Evolutionary conservation across 2,797 vertebrate species (phyloP).

Genomic region (Mormyrus proboscirostris): DNA sequence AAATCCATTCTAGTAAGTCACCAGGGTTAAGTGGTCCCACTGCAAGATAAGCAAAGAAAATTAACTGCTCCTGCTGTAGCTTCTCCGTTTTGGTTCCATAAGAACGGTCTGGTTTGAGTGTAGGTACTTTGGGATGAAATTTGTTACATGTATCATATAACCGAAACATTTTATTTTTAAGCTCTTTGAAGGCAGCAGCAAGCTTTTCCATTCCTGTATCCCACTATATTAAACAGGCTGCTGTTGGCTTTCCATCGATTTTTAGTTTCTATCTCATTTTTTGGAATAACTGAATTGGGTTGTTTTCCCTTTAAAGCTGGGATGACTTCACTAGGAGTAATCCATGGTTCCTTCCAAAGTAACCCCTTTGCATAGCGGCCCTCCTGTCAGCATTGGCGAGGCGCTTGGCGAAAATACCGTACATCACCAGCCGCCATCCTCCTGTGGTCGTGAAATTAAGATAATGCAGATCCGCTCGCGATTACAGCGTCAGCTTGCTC

Average conservation of each 20-base stretch:
- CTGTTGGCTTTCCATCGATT: neutral
- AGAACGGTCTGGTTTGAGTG: neutral
- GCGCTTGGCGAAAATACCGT: neutral
- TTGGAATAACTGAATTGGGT: neutral
- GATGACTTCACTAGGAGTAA: neutral
- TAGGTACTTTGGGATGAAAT: neutral
- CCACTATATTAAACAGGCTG: neutral
- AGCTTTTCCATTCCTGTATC: neutral
- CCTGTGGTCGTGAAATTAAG: neutral
- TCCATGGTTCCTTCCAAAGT: neutral
- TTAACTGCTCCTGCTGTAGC: neutral
- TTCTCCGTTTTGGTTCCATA: neutral
- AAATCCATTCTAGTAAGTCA: neutral
- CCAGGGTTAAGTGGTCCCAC: neutral
- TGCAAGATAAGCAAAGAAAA: neutral
- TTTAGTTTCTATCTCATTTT: neutral
- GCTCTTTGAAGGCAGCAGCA: neutral
- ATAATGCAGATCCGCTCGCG: neutral
- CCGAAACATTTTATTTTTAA: neutral
- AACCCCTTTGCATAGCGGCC: neutral
- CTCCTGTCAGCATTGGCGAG: neutral
- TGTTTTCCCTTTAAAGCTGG: neutral
- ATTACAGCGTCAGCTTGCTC: neutral
- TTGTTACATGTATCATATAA: neutral
- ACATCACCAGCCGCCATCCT: neutral